A percentile compares a stretch with the other conserved stretches of the same genome.
Evolutionary conservation across 1,140 invertebrate genomes (phyloP).

Genomic region (Papilio polytes): DNA sequence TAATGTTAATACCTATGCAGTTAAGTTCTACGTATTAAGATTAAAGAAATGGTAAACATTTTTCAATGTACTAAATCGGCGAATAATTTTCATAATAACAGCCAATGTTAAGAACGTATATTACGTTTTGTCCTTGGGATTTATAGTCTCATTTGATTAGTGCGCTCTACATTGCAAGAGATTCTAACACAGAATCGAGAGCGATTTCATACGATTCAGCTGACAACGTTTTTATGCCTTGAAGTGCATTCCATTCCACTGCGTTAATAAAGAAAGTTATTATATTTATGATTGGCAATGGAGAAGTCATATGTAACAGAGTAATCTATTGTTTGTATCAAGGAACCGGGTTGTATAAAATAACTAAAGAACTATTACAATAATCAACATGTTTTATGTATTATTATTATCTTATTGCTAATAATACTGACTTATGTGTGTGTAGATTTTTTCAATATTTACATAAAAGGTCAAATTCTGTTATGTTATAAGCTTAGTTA

Average conservation of each 20-base stretch:
- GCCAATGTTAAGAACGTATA: not conserved
- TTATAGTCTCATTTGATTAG: not conserved
- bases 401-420: not conserved
- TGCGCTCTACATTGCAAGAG: not conserved
- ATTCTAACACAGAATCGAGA: not conserved
- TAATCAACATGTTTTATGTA: not conserved
- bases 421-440: not conserved
- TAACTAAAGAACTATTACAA: not conserved
- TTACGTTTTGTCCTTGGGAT: not conserved
- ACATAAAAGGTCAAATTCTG: not conserved
- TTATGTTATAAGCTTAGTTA: not conserved
- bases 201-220: not conserved
- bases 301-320: not conserved
- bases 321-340: slow-evolving; percentile 1
- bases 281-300: not conserved
- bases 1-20: not conserved
- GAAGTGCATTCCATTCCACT: not conserved
- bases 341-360: not conserved
- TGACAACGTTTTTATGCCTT: not conserved
- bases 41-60: not conserved
- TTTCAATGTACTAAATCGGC: not conserved
- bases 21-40: too few species aligned
- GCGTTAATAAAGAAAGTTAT: not conserved
- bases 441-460: not conserved
- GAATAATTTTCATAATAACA: not conserved